Evolutionary conservation across 92 coral and sea anemone species (phyloP), one percentile per base, ranked within the genome.

Genomic region (Pocillopora meandrina): DNA sequence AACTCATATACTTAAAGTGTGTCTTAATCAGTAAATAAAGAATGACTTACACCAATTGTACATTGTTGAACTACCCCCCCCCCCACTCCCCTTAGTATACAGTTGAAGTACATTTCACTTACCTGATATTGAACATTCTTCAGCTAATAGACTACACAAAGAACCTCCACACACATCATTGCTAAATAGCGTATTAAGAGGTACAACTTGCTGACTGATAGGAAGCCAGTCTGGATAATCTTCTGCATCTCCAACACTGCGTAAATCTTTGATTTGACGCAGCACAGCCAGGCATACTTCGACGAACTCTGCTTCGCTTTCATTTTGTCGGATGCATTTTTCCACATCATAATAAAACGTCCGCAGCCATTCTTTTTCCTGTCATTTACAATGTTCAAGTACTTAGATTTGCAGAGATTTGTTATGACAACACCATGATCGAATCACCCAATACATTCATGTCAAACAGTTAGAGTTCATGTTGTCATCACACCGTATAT

Each of bases 361-460:
- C 26, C 66, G 66, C 34, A 88, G 71, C 94, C 94, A 91, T 21
- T 73, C 72, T 65, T 75, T 88, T 56, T 91, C 92, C 94, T 91
- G 89, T 16, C 66, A 79, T 20, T 16, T 21, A 19, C 20, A 74
- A 74, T 1, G 14, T 59, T 59, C 18, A 12, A 59, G 3, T 12
- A 23, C 3, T 68, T 23, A 3, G 7, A 33, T 1, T 23, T 23
- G 34, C 47, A 68, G 14, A 33, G 52, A 42, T 42, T 42, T 42
- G 52, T 42, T 42, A 11, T 9, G 10, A 42, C 5, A 42, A 33
- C 52, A 14, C 9, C 10, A 17, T 11, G 11, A 1, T 2, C 9
- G 52, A 35, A 33, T 9, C 33, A 68, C 12, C 16, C 18, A 11
- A 10, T 10, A 26, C 17, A 26, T 26, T 69, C 1, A 11, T 69